Evolutionary conservation across 2,888 invertebrate species (phyloP).

Genomic region (Lobophora halterata): DNA sequence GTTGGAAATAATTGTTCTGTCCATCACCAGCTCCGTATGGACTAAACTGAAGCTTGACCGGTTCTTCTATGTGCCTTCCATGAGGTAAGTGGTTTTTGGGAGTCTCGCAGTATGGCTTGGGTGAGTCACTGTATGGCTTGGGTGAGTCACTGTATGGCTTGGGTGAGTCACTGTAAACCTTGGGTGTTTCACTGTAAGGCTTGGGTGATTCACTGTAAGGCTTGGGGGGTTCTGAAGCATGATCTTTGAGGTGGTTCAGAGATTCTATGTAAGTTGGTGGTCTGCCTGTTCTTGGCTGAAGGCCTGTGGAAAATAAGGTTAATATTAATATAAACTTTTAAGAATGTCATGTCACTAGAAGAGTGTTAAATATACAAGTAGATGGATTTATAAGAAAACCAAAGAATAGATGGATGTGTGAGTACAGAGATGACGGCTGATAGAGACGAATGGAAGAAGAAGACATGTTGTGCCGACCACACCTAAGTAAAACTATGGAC

Average conservation of each 20-base stretch:
- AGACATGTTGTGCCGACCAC: too few relatives aligned
- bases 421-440: too few relatives aligned
- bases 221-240: slow-evolving; percentile 59
- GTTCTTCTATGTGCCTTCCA: slow-evolving; percentile 54
- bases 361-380: too few relatives aligned
- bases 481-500: too few relatives aligned
- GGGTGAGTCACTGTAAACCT: too few relatives aligned
- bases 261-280: slow-evolving; percentile 72
- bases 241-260: slow-evolving; percentile 64
- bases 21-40: slow-evolving; percentile 72
- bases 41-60: slow-evolving; percentile 53
- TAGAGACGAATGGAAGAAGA: too few relatives aligned
- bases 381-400: too few relatives aligned
- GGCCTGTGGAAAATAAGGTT: slow-evolving; percentile 35
- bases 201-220: slow-evolving; percentile 64
- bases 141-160: slow-evolving; percentile 64
- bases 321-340: not conserved
- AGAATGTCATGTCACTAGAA: too few relatives aligned
- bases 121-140: too few relatives aligned
- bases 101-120: slow-evolving; percentile 62
- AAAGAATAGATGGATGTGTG: too few relatives aligned
- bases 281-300: slow-evolving; percentile 49
- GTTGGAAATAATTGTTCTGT: slow-evolving; percentile 65
- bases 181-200: too few relatives aligned
- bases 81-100: slow-evolving; percentile 58